Evolutionary conservation across 1,140 invertebrate genomes (phyloP), one percentile per base, ranked within the genome.

Genomic region (Cotesia typhae): DNA sequence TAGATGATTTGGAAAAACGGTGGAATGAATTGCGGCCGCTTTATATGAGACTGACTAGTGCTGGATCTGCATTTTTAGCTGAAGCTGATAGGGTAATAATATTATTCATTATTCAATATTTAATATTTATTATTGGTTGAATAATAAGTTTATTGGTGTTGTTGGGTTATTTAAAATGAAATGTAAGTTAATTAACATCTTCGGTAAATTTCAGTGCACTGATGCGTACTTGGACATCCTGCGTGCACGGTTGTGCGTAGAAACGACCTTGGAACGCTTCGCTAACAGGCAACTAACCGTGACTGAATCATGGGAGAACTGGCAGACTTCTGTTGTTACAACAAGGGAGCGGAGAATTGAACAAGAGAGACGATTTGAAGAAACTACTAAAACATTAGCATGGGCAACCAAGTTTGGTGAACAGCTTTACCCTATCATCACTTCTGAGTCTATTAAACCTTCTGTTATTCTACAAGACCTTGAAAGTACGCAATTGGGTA

Each of bases 361-460:
- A 51, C 91, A 92, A 84, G 90, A 94, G 77, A 88, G 90, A 82
- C 92, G 91, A 80, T 88, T 94, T 78, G 90, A 91, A 79, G 93
- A 94, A 82, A 92, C 92, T 75, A 90, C 90, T 63, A 92, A 95
- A 93, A 93, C 92, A 36, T 90, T 94, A 74, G 90, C 91, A 76
- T 92, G 90, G 89, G 91, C 92, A 75, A 90, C 91, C n/a, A 91
- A 92, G 83, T 88, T 94, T 77, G 91, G 93, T 78, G 89, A 89
- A 66, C 91, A 93, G 74, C 84, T 95, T 70, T 95, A 94, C 88
- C 94, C 94, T 12, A 88, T 94, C 17, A 90, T 95, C 70, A 92
- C 89, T 55, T 90, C 89, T 38, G 87, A 90, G 69, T 89, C 91
- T 1, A 87, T 88, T 51, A 89, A 89, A 72, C 87, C 90, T 37